A percentile compares a stretch with the other conserved stretches of the same genome.
These are phyloP conservation scores for Tanypteryx hageni DNA, from an alignment of 2,888 invertebrate species.

Conservation along the genomic window DNA sequence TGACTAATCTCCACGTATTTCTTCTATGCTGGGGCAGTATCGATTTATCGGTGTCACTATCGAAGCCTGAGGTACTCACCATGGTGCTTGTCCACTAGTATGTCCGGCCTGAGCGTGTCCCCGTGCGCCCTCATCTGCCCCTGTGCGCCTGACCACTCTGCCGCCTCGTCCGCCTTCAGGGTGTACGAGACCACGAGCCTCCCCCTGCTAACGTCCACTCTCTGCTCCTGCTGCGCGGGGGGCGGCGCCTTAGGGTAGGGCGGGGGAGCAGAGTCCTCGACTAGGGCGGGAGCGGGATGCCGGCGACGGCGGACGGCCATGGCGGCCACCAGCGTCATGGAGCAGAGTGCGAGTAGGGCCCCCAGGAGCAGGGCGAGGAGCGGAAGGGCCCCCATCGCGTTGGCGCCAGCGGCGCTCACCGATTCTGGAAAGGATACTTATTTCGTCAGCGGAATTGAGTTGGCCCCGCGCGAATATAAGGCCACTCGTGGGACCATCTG, in stretches of 20 bases:
- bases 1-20: too few species aligned
- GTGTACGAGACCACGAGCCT: conserved; percentile 92
- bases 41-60: too few species aligned
- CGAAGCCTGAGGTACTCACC: not conserved
- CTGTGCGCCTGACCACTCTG: conserved; percentile 9
- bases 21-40: too few species aligned
- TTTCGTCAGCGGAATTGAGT: too few species aligned
- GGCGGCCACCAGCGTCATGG: conserved; percentile 54
- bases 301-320: conserved; percentile 39
- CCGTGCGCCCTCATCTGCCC: not conserved
- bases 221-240: conserved; percentile 37
- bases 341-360: conserved; percentile 36
- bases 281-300: not conserved
- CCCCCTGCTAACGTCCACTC: conserved; percentile 87
- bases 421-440: conserved; percentile 17
- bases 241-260: conserved; percentile 50
- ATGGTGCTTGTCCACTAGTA: conserved; percentile 52
- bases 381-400: conserved; percentile 39
- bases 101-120: conserved; percentile 40
- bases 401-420: conserved; percentile 37
- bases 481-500: not conserved
- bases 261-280: not conserved
- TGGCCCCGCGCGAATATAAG: not conserved
- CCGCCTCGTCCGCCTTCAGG: conserved; percentile 79
- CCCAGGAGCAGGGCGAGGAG: conserved; percentile 44